Evolutionary conservation across 2,797 vertebrate genomes (phyloP).

Genomic region (Platalea minor): DNA sequence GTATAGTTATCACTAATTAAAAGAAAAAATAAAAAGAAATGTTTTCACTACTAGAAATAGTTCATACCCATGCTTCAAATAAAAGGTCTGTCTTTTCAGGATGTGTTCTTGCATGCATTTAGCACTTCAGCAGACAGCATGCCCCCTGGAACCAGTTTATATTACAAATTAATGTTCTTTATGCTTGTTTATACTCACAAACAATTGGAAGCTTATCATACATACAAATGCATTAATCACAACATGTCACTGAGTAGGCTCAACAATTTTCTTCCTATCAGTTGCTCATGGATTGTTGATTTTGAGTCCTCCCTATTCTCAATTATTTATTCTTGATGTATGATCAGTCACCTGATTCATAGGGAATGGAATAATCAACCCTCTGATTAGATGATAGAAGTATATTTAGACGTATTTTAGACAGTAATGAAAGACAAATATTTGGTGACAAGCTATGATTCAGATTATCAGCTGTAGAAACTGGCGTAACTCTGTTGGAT

Average conservation of each 20-base stretch:
- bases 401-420: not conserved
- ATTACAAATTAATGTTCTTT: not conserved
- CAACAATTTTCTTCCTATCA: not conserved
- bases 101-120: not conserved
- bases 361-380: not conserved
- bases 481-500: not conserved
- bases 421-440: not conserved
- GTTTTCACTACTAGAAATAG: not conserved
- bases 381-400: not conserved
- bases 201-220: not conserved
- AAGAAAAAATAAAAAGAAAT: not conserved
- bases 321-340: constrained; percentile 15
- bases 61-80: not conserved
- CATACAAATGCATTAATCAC: not conserved
- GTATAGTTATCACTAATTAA: not conserved
- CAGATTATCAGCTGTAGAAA: not conserved
- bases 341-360: not conserved
- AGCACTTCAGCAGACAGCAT: not conserved
- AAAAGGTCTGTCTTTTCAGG: not conserved
- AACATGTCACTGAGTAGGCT: not conserved
- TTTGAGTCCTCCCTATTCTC: not conserved
- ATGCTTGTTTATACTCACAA: not conserved
- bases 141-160: not conserved
- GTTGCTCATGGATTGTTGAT: not conserved
- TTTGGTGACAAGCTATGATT: not conserved